Base-by-base conservation (phyloP, 2,113 vertebrate genomes). In the Sturnus vulgaris region DNA sequence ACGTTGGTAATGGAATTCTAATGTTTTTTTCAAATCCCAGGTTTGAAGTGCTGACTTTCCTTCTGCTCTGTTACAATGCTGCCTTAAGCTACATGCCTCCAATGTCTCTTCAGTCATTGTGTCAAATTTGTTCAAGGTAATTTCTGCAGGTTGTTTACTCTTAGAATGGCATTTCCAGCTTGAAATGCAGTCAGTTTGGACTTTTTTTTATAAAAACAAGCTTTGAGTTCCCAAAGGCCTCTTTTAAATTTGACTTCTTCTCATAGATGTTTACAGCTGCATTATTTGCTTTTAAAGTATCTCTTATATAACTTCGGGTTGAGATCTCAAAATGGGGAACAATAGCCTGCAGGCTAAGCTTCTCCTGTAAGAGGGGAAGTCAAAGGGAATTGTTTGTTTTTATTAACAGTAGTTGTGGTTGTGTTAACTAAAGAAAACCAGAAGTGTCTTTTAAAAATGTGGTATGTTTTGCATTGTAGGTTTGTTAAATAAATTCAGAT, bases 41-140 rank as follows among this genome's bases (percentile, higher is more conserved):
- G 96, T 99, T 99, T 97, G 99, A 99, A 98, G 99, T 99, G 72
- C 97, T 99, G 98, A 99, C 99, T 82, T 99, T 99, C 96, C 98
- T 99, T 94, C 97, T 99, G 93, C 98, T 99, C 90, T 99, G 99
- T 96, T 99, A 99, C 97, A 99, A 99, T 57, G 98, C 99, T 96
- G 98, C 99, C 94, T 98, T 99, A 97, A 99, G 98, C 96, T 98
- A 99, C 97, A 98, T 99, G 99, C 98, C 98, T 93, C 86, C 98
- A 90, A 98, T 98, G 91, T 99, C 99, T 92, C 98, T 99, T 92
- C 99, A 99, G 91, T 99, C 99, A 8, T 97, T 99, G 91, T 99
- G 99, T 97, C 99, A 99, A 15, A 98, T 99, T 95, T 99, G 98
- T 96, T 99, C 99, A 97, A 99, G 99, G 99, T 99, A 98, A 98